phyloP scores from a whole-genome alignment of 2,113 vertebrate species.

The Neogale vison region DNA sequence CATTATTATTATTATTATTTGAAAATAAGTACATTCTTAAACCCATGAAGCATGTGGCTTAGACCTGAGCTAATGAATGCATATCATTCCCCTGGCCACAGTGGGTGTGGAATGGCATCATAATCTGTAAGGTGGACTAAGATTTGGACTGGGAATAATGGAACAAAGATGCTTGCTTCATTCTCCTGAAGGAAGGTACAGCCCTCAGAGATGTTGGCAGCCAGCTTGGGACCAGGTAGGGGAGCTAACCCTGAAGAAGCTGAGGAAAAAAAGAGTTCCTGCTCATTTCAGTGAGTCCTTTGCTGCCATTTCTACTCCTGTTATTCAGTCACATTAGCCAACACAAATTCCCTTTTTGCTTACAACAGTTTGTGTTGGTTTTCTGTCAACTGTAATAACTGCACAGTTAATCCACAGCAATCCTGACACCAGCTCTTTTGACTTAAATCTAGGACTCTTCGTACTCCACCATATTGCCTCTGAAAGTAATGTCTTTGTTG shows the following conservation, averaged over 20 bases:
- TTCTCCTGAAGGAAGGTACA: background rate
- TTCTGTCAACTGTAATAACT: background rate
- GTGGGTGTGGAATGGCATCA: background rate
- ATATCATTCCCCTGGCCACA: background rate
- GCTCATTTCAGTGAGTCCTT: background rate
- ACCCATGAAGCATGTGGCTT: background rate
- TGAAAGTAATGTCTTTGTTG: conserved; percentile 8
- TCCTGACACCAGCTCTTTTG: background rate
- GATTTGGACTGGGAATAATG: background rate
- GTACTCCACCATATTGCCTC: background rate
- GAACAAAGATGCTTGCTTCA: background rate
- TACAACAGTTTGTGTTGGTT: background rate
- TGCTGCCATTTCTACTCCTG: background rate
- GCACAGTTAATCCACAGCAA: background rate
- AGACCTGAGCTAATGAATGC: background rate
- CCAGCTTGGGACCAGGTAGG: background rate
- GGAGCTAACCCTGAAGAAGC: background rate
- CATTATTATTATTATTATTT: too few species aligned
- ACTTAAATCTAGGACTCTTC: background rate
- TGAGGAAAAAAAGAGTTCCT: background rate
- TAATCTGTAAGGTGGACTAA: background rate
- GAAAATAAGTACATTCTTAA: background rate
- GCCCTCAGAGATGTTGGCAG: background rate
- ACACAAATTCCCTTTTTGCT: background rate
- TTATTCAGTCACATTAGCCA: background rate